Evolutionary conservation across 2,113 vertebrate genomes (phyloP).

Genomic region (Tympanuchus pallidicinctus): DNA sequence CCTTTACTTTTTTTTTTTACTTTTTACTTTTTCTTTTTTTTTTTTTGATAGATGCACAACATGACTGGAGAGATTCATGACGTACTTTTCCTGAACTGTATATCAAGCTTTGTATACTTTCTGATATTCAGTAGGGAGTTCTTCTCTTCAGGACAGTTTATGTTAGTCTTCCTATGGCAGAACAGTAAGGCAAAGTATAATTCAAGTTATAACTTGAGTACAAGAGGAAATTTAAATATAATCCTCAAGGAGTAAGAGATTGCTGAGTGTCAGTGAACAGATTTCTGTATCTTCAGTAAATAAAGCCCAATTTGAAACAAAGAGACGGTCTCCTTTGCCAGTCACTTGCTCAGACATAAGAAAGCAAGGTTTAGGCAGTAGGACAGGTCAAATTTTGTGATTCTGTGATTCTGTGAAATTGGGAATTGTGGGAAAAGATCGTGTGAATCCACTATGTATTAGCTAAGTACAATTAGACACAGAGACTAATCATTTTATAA

Average conservation of each 20-base stretch:
- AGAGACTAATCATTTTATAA: background rate
- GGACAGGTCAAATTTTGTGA: background rate
- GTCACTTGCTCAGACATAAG: background rate
- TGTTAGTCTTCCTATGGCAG: background rate
- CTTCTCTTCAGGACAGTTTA: background rate
- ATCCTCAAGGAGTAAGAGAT: background rate
- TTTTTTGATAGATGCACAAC: background rate
- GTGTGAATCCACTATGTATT: background rate
- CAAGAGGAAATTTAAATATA: background rate
- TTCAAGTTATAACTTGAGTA: background rate
- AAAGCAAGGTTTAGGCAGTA: background rate
- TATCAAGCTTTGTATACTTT: slow-evolving; percentile 1
- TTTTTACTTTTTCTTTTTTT: background rate
- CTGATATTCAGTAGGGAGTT: background rate
- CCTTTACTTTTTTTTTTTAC: background rate
- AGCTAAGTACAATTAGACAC: background rate
- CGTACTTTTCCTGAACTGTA: background rate
- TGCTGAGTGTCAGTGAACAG: background rate
- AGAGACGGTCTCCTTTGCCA: background rate
- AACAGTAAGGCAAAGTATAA: background rate
- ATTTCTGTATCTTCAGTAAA: background rate
- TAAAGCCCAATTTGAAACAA: background rate
- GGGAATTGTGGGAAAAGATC: background rate
- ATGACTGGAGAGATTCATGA: background rate
- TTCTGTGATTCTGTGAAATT: background rate